Base-by-base conservation (phyloP, 2,113 vertebrate species). In the Plecotus auritus region DNA sequence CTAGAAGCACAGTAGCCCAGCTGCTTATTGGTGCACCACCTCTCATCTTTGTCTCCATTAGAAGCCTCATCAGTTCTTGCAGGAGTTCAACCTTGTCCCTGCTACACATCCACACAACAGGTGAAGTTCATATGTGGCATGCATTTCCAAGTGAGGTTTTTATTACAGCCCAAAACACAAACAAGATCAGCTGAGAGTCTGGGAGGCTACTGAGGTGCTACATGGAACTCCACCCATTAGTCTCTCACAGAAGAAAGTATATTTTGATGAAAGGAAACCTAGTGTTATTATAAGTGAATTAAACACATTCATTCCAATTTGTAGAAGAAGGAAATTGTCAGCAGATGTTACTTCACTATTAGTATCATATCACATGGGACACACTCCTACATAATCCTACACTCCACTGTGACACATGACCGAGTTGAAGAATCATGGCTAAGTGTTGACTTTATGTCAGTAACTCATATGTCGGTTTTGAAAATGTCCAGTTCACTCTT, bases 251-350 rank as follows among this genome's bases (percentile, higher is more conserved):
- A 64, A 81, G 32, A 40, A 81, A 88, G 76, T 2, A 47, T 70
- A 26, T 20, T 64, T 12, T 10, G 28, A 59, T 49, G 61, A 77
- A 70, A 92, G 54, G 40, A 35, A 89, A 14, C 6, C 30, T 47
- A 9, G 7, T 7, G 1, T 77, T 82, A 49, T 40, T 56, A 30
- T 0, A 45, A 2, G 26, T 78, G 37, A 28, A 28, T 77, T 22
- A n/a, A n/a, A 51, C 30, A 22, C 18, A 22, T 51, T 61, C 3
- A 40, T 35, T 61, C 69, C 61, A 42, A 89, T 47, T 78, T 85
- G 35, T 83, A 78, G 51, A 70, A 73, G 73, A 80, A 76, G 69
- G 47, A 85, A 69, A 72, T 9, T 17, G 6, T 70, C 82, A 69
- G 11, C 73, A 35, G 82, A 67, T 28, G 23, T 47, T 70, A 74